phyloP scores from a whole-genome alignment of 2,113 vertebrate species.

The Ploceus nigricollis region DNA sequence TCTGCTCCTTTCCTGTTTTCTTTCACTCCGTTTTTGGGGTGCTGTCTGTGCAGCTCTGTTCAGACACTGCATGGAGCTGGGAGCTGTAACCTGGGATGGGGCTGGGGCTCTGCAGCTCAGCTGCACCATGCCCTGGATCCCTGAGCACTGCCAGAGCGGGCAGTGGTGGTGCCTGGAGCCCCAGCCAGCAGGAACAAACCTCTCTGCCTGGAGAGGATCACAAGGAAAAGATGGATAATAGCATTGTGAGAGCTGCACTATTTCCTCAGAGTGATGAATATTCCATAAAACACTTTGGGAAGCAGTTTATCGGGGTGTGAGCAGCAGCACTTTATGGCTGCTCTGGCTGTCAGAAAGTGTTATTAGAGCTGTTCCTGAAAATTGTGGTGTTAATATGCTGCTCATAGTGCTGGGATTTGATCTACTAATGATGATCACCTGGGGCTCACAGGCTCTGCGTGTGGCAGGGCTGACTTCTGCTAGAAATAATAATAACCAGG shows the following conservation, averaged over 20 bases:
- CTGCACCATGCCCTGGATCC: rapidly evolving
- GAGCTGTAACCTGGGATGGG: background rate
- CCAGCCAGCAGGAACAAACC: rapidly evolving
- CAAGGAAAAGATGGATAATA: background rate
- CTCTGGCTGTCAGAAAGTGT: background rate
- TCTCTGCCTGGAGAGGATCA: background rate
- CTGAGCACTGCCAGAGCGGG: rapidly evolving
- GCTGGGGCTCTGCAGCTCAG: background rate
- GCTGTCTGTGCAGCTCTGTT: background rate
- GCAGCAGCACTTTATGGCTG: background rate
- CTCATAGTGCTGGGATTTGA: background rate
- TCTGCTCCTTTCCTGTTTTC: background rate
- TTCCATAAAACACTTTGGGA: background rate
- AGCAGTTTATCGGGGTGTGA: background rate
- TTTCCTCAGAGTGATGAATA: background rate
- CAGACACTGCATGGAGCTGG: rapidly evolving
- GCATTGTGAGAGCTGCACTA: background rate
- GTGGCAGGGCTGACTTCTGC: background rate
- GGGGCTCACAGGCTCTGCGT: background rate
- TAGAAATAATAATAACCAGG: background rate
- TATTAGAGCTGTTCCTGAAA: background rate
- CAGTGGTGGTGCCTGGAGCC: background rate
- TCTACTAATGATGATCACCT: background rate
- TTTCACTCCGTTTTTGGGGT: rapidly evolving
- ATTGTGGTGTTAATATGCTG: slow-evolving; percentile 2